Percentiles rank a stretch among this genome's conserved stretches.
Conservation (phyloP, 2,888 invertebrate genomes). For the Andrena marginata region DNA sequence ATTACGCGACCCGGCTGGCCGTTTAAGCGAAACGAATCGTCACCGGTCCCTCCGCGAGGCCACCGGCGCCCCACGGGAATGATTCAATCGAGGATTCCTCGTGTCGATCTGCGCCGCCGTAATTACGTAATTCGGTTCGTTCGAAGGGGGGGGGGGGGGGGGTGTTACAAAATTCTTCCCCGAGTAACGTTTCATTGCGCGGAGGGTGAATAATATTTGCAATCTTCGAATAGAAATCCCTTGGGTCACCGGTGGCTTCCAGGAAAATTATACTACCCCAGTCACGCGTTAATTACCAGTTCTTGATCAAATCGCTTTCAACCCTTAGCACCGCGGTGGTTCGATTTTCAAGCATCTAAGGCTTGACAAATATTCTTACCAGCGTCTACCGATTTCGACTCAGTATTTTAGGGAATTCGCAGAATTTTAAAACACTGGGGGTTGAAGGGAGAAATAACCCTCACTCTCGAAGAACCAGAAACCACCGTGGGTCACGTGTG, state of each 20-base stretch:
- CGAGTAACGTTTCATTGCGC: too few species aligned
- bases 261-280: too few species aligned
- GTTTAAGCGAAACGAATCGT: neutral
- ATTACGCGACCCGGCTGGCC: neutral
- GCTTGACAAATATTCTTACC: neutral
- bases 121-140: neutral
- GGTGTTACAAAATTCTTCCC: too few species aligned
- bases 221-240: neutral
- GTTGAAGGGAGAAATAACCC: too few species aligned
- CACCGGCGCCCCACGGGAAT: neutral
- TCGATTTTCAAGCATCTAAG: neutral
- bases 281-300: neutral
- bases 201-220: too few species aligned
- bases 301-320: neutral
- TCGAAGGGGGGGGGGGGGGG: neutral
- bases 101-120: constrained; percentile 14
- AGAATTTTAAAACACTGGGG: too few species aligned
- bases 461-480: neutral
- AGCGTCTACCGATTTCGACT: too few species aligned
- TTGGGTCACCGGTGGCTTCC: neutral
- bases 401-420: too few species aligned
- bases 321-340: neutral
- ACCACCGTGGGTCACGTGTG: constrained; percentile 7
- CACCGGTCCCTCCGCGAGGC: neutral
- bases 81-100: neutral